A percentile compares a stretch with the other conserved stretches of the same genome.
These are phyloP conservation scores for Thalassarche chlororhynchos DNA, from an alignment of 2,113 vertebrate species.

Conservation along the genomic window DNA sequence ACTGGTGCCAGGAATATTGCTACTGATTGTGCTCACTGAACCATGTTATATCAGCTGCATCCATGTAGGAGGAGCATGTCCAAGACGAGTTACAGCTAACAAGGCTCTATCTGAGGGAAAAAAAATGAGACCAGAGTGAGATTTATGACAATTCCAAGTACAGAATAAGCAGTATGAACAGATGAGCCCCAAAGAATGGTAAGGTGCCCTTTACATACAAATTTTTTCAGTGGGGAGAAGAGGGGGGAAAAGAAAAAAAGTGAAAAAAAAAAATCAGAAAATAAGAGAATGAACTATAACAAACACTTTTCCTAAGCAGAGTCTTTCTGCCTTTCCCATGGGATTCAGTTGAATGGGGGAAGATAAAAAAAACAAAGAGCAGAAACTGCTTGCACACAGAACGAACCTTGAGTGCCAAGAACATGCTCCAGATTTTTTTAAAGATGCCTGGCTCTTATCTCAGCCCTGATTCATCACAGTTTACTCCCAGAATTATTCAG, in stretches of 20 bases:
- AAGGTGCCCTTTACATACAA: background rate
- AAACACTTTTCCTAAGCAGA: background rate
- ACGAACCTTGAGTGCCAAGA: background rate
- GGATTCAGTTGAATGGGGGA: background rate
- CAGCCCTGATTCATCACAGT: background rate
- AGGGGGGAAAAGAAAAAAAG: too few relatives aligned
- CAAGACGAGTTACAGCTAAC: background rate
- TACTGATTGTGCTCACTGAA: background rate
- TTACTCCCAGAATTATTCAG: constrained; percentile 13
- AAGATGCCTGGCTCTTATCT: constrained; percentile 14
- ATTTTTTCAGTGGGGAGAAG: background rate
- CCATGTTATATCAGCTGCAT: background rate
- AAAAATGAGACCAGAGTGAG: background rate
- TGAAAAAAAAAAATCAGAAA: background rate
- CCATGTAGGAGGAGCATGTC: background rate
- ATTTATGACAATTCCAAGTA: background rate
- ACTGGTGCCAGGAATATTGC: background rate
- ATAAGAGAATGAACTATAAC: background rate
- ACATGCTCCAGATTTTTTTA: background rate
- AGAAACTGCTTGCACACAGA: constrained; percentile 1
- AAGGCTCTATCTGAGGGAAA: background rate
- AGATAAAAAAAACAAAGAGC: background rate
- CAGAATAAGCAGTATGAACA: background rate
- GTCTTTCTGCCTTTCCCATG: background rate
- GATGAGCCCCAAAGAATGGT: background rate